These are phyloP conservation scores for Endotricha flammealis DNA, from an alignment of 2,888 invertebrate genomes.

Conservation along the genomic window DNA sequence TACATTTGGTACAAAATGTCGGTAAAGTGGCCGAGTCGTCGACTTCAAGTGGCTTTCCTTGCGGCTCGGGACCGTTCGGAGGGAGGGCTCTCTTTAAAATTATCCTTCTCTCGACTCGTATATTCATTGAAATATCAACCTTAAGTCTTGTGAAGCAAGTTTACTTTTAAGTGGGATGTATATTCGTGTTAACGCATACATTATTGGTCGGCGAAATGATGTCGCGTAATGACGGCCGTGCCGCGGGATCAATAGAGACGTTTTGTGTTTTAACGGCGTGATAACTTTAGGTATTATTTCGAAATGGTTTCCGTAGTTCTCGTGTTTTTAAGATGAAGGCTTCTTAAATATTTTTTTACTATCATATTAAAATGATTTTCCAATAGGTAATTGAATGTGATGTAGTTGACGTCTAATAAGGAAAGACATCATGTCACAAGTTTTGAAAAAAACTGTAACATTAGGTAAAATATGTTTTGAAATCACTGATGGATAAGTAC, in stretches of 20 bases:
- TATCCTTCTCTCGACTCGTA: slow-evolving; percentile 21
- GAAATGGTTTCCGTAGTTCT: too few relatives aligned
- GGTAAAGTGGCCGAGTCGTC: slow-evolving; percentile 52
- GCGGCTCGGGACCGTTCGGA: slow-evolving; percentile 20
- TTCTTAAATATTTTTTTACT: too few relatives aligned
- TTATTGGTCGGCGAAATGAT: slow-evolving; percentile 29
- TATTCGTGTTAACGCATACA: slow-evolving; percentile 36
- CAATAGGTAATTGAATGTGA: too few relatives aligned
- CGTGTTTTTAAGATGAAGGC: too few relatives aligned
- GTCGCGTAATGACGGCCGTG: slow-evolving; percentile 24
- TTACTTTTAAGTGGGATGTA: slow-evolving; percentile 7
- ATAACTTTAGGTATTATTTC: slow-evolving; percentile 5
- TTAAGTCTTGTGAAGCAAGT: slow-evolving; percentile 15
- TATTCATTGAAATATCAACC: slow-evolving; percentile 14
- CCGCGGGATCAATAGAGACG: slow-evolving; percentile 8
- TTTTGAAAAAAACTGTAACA: too few relatives aligned
- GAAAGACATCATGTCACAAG: too few relatives aligned
- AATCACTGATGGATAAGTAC: too few relatives aligned
- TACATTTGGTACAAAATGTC: slow-evolving; percentile 22
- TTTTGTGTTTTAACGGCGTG: neutral
- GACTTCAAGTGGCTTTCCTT: slow-evolving; percentile 46
- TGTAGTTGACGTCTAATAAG: too few relatives aligned
- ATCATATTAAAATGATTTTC: too few relatives aligned
- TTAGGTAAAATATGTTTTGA: too few relatives aligned
- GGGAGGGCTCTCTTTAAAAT: slow-evolving; percentile 30